phyloP scores from a whole-genome alignment of 92 coral and sea anemone genomes.

The Scolanthus callimorphus region DNA sequence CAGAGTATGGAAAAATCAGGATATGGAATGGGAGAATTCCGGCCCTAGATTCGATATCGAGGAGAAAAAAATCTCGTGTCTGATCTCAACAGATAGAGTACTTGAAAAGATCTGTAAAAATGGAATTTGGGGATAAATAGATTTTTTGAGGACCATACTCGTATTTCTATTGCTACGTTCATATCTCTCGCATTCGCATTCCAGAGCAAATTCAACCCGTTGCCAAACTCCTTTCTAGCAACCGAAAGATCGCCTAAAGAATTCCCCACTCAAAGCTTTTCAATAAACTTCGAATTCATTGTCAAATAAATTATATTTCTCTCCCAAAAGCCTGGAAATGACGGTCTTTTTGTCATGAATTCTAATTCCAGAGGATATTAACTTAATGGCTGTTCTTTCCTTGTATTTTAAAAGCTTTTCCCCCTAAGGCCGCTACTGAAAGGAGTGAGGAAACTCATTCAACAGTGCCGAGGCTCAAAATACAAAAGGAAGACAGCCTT shows the following conservation, averaged over 20 bases:
- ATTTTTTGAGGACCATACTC: too few species aligned
- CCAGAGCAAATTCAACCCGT: conserved; percentile 13
- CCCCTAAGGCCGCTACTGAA: conserved; percentile 12
- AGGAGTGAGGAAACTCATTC: neutral
- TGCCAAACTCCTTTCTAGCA: conserved; percentile 16
- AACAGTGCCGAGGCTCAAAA: neutral
- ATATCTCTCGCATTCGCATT: conserved; percentile 5
- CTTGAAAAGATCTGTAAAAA: conserved; percentile 30
- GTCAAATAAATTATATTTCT: conserved; percentile 2
- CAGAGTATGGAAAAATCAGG: conserved; percentile 8
- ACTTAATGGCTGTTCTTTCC: conserved; percentile 32
- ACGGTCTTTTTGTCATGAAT: conserved; percentile 16
- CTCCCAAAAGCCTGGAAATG: conserved; percentile 15
- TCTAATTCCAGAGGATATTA: conserved; percentile 21
- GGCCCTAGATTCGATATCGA: conserved; percentile 6
- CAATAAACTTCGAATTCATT: conserved; percentile 4
- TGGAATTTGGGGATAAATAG: conserved; percentile 28
- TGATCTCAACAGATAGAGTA: conserved; percentile 34
- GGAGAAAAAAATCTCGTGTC: conserved; percentile 14
- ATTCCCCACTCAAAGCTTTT: conserved; percentile 18
- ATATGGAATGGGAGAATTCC: conserved; percentile 42
- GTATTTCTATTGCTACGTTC: conserved; percentile 25
- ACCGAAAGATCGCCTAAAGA: conserved; percentile 20
- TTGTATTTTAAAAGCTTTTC: conserved; percentile 21
- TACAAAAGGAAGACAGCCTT: neutral